phyloP scores from a whole-genome alignment of 2,888 invertebrate genomes.

The Lepidonotus clava region DNA sequence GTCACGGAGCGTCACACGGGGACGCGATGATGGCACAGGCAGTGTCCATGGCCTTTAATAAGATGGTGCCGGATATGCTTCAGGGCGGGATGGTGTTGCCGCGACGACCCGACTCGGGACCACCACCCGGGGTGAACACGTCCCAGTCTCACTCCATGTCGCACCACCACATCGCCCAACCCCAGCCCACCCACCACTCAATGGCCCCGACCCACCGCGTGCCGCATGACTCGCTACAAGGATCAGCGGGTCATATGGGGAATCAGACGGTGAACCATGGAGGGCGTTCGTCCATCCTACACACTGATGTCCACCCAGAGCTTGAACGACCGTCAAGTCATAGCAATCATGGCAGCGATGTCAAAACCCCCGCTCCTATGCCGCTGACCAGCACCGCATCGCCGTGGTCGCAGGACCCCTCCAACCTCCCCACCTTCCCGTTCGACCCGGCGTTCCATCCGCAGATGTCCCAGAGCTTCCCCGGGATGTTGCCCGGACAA shows the following conservation, averaged over 20 bases:
- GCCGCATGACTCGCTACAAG: background rate
- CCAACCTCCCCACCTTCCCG: background rate
- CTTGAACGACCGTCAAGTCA: conserved; percentile 36
- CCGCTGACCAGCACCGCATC: conserved; percentile 6
- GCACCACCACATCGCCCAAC: conserved; percentile 6
- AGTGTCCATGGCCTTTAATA: conserved; percentile 42
- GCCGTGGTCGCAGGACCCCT: conserved; percentile 23
- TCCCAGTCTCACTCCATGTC: background rate
- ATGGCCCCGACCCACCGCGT: background rate
- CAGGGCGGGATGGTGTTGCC: background rate
- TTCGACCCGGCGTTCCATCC: conserved; percentile 29
- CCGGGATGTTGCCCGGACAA: conserved; percentile 33
- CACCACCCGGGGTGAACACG: background rate
- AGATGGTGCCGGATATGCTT: conserved; percentile 43
- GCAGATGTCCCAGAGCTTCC: conserved; percentile 42
- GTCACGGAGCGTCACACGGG: background rate
- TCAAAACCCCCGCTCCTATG: background rate
- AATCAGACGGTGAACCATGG: background rate
- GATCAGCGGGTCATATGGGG: background rate
- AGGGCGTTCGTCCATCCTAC: background rate
- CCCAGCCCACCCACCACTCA: background rate
- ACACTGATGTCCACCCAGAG: background rate
- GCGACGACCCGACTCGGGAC: background rate
- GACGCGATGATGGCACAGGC: conserved; percentile 40
- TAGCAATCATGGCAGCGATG: background rate